phyloP scores from a whole-genome alignment of 2,888 invertebrate genomes.

The Neria commutata region DNA sequence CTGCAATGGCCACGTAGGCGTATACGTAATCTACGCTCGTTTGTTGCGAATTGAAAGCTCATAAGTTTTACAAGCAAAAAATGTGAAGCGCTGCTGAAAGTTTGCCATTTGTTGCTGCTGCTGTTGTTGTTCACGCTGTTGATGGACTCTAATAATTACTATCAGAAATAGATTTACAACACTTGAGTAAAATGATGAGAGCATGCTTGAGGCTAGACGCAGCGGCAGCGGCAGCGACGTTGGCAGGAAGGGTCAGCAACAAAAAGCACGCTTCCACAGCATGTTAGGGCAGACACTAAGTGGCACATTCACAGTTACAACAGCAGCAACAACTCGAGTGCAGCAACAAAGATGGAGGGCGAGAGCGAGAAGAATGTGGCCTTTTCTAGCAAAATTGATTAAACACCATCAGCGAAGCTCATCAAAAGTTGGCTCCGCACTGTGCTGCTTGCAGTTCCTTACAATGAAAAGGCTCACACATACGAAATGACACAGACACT shows the following conservation, averaged over 20 bases:
- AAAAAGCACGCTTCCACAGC: neutral
- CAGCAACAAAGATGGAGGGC: neutral
- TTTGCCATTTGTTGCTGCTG: neutral
- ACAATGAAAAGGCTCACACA: constrained; percentile 3
- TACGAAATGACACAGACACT: constrained; percentile 3
- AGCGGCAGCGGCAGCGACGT: constrained; percentile 18
- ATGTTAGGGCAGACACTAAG: neutral
- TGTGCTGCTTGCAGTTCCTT: no score
- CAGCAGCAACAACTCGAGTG: neutral
- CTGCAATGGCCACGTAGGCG: neutral
- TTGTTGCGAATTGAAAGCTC: neutral
- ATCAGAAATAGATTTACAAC: constrained; percentile 33
- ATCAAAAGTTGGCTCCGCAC: constrained; percentile 24
- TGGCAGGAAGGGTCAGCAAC: constrained; percentile 30
- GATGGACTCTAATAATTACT: constrained; percentile 37
- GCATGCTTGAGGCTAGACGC: neutral
- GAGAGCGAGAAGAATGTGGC: no score
- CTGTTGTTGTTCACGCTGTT: neutral
- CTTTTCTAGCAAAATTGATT: constrained; percentile 38
- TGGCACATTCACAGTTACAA: neutral
- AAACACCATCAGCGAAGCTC: constrained; percentile 39
- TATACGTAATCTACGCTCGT: neutral
- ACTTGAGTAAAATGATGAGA: constrained; percentile 27
- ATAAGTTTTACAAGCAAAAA: neutral
- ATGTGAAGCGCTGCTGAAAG: no score